Evolutionary conservation across 2,113 vertebrate genomes (phyloP).

Genomic region (Noctilio leporinus): DNA sequence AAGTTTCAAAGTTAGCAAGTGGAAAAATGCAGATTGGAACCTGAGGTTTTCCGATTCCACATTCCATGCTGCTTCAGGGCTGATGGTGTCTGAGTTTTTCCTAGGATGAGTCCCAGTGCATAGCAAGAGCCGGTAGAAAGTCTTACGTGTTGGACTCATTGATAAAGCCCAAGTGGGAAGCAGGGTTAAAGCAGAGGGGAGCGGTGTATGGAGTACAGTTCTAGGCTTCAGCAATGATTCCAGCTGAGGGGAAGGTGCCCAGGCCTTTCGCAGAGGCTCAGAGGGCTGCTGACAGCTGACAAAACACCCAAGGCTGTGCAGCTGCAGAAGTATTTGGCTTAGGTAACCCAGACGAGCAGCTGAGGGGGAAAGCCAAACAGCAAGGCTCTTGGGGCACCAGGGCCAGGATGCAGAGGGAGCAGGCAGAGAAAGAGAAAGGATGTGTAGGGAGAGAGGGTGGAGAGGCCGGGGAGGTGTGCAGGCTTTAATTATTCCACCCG

Average conservation of each 20-base stretch:
- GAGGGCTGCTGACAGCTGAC: not conserved
- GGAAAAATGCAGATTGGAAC: not conserved
- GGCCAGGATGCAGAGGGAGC: not conserved
- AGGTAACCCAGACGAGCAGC: not conserved
- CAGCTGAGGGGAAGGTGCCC: not conserved
- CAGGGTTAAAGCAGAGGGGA: not conserved
- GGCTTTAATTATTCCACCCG: constrained; percentile 44
- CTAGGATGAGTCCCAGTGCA: not conserved
- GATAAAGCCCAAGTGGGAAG: not conserved
- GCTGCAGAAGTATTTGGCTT: constrained; percentile 53
- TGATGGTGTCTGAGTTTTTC: not conserved
- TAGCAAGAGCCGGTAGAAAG: not conserved
- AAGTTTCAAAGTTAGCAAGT: not conserved
- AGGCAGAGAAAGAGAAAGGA: not conserved
- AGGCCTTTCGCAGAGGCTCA: not conserved
- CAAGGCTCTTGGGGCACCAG: not conserved
- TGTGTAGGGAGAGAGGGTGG: not conserved
- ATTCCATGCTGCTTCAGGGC: not conserved
- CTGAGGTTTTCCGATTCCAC: not conserved
- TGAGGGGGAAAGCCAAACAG: not conserved
- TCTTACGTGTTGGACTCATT: not conserved
- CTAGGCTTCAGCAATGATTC: not conserved
- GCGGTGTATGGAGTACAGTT: not conserved
- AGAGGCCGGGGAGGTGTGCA: not conserved
- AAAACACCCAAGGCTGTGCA: not conserved